Base-by-base conservation (phyloP, 1,140 invertebrate species). In the Artemia franciscana region DNA sequence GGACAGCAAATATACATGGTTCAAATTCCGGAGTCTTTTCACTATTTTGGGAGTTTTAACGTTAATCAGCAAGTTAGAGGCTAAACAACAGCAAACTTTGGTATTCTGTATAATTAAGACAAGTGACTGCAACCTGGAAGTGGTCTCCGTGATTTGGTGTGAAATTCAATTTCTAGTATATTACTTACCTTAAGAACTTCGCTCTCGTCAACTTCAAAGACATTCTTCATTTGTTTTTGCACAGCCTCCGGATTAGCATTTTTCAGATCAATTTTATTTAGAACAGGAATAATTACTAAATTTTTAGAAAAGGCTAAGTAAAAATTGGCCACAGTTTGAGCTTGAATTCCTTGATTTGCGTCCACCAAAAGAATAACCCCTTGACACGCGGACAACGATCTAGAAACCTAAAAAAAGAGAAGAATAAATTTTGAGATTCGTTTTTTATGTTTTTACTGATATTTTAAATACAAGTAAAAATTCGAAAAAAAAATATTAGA, bases 221-320 rank as follows among this genome's bases (percentile, higher is more conserved):
- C 70, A n/a, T 77, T 79, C 60, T 84, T 73, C 65, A 98, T 70
- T 71, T 98, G 90, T 27, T 79, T 73, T 59, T 78, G 78, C 0
- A 91, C 88, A 66, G 75, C 77, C 0, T 88, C 85, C 5, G 90
- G 88, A 72, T 93, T 77, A 0, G 92, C 91, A 73, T 84, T 80
- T 69, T 90, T 90, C 57, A 98, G 78, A 74, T 98, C 94, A 62
- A 98, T 89, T 78, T 98, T 98, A 73, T 98, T 98, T 3, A 98
- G 76, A 1, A 93, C 89, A 5, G 94, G 93, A 68, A 98, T 83
- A 64, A 98, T 85, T 2, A 76, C 72, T 23, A 96, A 71, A 68
- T 92, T 80, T 62, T 80, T 80, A 51, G 82, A 82, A 75, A 90
- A 86, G 0, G 94, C 93, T 59, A 97, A 73, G 69, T 90, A 90